A percentile compares a stretch with the other conserved stretches of the same genome.
These are phyloP conservation scores for Circaetus cinerascens DNA, from an alignment of 2,113 vertebrate species.

Conservation along the genomic window DNA sequence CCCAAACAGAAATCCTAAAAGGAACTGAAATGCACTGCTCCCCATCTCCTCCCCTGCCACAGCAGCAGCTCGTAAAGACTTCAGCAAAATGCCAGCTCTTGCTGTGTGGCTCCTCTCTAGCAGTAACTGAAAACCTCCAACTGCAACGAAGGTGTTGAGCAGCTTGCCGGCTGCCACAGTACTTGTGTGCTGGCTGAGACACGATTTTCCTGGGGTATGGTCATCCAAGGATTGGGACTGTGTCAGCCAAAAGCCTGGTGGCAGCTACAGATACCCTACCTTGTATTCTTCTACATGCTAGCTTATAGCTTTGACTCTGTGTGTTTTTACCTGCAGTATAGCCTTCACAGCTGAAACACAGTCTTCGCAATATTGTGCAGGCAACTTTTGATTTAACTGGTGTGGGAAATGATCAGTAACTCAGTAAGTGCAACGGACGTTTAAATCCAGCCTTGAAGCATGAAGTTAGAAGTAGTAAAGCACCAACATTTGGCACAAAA, in stretches of 20 bases:
- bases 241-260: background rate
- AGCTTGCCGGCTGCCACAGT: background rate
- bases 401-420: background rate
- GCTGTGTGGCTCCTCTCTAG: background rate
- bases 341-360: background rate
- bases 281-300: background rate
- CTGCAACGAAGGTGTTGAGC: rapidly evolving
- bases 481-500: background rate
- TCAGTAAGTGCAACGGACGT: rapidly evolving
- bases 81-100: background rate
- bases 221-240: background rate
- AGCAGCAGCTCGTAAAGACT: background rate
- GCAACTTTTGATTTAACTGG: background rate
- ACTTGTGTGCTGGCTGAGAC: rapidly evolving
- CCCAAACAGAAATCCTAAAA: background rate
- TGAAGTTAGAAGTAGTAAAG: background rate
- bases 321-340: background rate
- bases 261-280: background rate
- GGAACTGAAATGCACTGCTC: background rate
- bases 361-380: rapidly evolving
- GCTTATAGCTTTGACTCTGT: background rate
- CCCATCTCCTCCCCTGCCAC: background rate
- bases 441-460: background rate
- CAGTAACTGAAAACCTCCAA: background rate
- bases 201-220: background rate